Percentiles rank a stretch among this genome's conserved stretches.
phyloP scores from a whole-genome alignment of 1,140 invertebrate species.

The Paraescarpia echinospica region DNA sequence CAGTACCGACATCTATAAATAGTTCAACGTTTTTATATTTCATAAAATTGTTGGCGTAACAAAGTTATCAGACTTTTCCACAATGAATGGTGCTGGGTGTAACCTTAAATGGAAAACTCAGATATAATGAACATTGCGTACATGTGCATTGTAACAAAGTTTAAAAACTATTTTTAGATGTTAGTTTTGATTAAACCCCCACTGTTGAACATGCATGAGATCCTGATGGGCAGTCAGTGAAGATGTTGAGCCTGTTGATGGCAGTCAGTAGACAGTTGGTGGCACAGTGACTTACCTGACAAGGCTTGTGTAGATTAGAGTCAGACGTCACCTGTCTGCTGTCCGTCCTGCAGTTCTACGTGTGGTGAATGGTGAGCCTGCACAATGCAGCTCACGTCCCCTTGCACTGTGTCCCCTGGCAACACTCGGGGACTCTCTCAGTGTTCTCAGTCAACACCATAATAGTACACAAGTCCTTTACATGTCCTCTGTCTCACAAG shows the following conservation, averaged over 20 bases:
- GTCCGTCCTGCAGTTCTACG: neutral
- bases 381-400: neutral
- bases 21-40: too few species aligned
- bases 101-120: too few species aligned
- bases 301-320: neutral
- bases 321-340: neutral
- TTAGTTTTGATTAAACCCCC: neutral
- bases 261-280: neutral
- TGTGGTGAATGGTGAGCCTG: neutral
- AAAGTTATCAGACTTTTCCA: too few species aligned
- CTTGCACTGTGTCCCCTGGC: neutral
- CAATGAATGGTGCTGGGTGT: too few species aligned
- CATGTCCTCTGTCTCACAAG: neutral
- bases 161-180: neutral
- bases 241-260: neutral
- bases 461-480: neutral
- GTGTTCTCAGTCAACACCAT: neutral
- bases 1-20: too few species aligned
- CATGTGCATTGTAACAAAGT: too few species aligned
- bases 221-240: neutral
- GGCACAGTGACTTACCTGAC: neutral
- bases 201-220: neutral
- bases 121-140: too few species aligned
- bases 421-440: neutral
- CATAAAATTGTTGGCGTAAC: too few species aligned